Conservation (phyloP, 2,797 vertebrate species). For the Phylloscopus collybita region DNA sequence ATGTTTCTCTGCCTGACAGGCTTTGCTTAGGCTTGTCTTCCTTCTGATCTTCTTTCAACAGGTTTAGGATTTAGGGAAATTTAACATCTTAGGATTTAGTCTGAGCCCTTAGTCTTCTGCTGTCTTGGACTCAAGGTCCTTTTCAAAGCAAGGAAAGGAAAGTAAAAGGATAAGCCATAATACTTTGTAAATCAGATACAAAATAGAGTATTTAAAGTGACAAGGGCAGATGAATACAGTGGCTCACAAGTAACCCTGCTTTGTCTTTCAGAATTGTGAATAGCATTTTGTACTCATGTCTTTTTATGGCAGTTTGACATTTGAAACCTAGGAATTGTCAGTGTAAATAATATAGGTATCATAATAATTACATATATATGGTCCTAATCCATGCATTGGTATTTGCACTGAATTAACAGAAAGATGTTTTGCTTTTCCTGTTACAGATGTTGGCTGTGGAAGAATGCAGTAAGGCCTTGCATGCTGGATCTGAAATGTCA, state of each 20-base stretch:
- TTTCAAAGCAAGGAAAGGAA: neutral
- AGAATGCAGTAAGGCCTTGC: neutral
- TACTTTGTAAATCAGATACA: neutral
- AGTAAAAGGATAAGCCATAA: neutral
- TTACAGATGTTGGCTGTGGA: constrained; percentile 16
- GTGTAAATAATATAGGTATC: neutral
- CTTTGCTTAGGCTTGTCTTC: neutral
- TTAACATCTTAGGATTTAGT: neutral
- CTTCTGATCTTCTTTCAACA: neutral
- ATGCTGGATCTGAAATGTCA: neutral
- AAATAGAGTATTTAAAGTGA: neutral
- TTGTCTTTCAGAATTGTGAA: neutral
- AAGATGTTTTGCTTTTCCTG: neutral
- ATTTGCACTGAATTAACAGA: neutral
- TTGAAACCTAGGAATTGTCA: neutral
- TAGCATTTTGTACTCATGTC: neutral
- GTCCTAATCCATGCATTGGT: neutral
- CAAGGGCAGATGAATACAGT: neutral
- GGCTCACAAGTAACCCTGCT: neutral
- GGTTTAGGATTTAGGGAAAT: neutral
- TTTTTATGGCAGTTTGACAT: neutral
- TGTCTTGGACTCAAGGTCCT: neutral
- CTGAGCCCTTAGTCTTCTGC: neutral
- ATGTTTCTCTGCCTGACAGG: neutral
- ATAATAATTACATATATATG: neutral